Conservation (phyloP, 2,113 vertebrate genomes). For the Ovis canadensis region DNA sequence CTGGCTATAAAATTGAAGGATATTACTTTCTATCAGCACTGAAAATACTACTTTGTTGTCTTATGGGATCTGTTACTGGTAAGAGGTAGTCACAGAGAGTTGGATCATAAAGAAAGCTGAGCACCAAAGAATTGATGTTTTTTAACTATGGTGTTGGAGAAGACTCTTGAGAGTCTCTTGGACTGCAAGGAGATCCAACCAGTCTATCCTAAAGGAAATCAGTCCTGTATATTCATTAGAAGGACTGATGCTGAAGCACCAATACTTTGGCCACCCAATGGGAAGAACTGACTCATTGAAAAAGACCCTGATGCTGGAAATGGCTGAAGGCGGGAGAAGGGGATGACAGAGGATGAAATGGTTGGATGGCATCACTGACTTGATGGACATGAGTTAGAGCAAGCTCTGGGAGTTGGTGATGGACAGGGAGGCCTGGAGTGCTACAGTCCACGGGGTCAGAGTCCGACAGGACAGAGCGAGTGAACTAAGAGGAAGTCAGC, state of each 20-base stretch:
- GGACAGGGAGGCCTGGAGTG: not conserved
- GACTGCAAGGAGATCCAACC: not conserved
- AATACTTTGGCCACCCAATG: not conserved
- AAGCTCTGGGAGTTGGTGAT: not conserved
- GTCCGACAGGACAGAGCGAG: accelerated
- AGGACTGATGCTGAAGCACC: not conserved
- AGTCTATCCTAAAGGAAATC: not conserved
- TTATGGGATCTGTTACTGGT: not conserved
- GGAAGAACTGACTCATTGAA: not conserved
- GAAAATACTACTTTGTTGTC: not conserved
- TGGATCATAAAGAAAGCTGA: not conserved
- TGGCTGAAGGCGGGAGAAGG: not conserved
- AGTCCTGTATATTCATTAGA: not conserved
- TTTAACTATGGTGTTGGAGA: not conserved
- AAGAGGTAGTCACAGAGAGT: not conserved
- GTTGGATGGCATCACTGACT: not conserved
- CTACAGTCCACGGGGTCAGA: not conserved
- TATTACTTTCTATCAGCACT: not conserved
- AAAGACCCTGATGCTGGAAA: not conserved
- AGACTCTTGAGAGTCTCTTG: not conserved
- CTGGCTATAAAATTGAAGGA: not conserved
- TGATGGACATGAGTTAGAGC: not conserved
- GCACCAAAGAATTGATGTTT: not conserved
- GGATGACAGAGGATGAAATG: not conserved
- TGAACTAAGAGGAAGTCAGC: not conserved